Percentiles rank a stretch among this genome's conserved stretches.
These are phyloP conservation scores for Varanus salvator DNA, from an alignment of 2,113 vertebrate genomes.

Conservation along the genomic window DNA sequence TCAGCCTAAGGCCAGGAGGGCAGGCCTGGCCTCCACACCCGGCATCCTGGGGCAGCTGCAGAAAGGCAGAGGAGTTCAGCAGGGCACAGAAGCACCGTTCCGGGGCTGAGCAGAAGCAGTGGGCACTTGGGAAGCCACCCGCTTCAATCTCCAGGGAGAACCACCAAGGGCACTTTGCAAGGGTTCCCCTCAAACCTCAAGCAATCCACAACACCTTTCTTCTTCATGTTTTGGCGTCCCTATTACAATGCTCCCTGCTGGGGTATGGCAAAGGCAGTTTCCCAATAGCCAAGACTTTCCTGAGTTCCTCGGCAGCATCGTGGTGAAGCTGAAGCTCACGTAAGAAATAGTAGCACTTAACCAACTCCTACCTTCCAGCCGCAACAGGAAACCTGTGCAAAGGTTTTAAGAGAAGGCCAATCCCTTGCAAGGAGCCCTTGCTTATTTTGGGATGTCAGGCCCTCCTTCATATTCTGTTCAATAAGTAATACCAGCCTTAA, in stretches of 20 bases:
- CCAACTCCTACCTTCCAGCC: not conserved
- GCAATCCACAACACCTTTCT: not conserved
- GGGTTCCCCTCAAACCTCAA: not conserved
- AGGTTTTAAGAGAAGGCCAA: not conserved
- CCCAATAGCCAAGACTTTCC: too few relatives aligned
- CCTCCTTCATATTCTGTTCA: not conserved
- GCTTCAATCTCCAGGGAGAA: not conserved
- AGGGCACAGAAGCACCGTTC: not conserved
- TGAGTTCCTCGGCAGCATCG: not conserved
- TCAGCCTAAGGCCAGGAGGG: not conserved
- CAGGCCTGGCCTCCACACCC: not conserved
- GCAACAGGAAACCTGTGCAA: not conserved
- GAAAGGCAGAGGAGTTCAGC: not conserved
- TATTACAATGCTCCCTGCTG: not conserved
- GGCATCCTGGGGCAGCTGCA: not conserved
- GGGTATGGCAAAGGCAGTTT: not conserved
- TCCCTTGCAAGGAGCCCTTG: too few relatives aligned
- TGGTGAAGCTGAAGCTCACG: not conserved
- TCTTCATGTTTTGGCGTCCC: not conserved
- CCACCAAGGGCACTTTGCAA: not conserved
- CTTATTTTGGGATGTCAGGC: not conserved
- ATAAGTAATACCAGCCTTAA: conserved; percentile 1
- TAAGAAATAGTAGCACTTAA: not conserved
- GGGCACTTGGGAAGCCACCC: not conserved
- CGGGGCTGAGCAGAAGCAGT: not conserved